Percentiles rank a stretch among this genome's conserved stretches.
phyloP scores from a whole-genome alignment of 2,113 vertebrate species.

The Chelonoidis abingdonii region DNA sequence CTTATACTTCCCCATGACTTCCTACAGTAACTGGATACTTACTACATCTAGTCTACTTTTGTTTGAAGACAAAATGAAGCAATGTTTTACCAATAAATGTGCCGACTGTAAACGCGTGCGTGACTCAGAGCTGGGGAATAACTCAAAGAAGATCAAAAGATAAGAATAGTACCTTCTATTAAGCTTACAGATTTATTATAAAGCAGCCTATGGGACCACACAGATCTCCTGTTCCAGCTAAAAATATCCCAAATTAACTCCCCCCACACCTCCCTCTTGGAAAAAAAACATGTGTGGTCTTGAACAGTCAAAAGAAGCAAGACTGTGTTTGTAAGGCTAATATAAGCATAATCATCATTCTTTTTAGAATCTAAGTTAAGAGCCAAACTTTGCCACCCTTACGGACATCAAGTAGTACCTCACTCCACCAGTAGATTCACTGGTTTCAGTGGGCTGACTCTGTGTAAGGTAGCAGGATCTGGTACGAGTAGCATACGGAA shows the following conservation, averaged over 20 bases:
- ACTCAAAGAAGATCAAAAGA: slow-evolving; percentile 86
- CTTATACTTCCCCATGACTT: background rate
- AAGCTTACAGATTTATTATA: slow-evolving; percentile 83
- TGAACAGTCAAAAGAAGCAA: slow-evolving; percentile 69
- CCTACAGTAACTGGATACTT: background rate
- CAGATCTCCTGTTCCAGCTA: slow-evolving; percentile 78
- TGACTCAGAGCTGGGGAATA: slow-evolving; percentile 82
- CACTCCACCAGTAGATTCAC: slow-evolving; percentile 65
- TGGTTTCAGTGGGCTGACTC: slow-evolving; percentile 69
- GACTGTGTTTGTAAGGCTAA: slow-evolving; percentile 77
- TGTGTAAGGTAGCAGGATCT: slow-evolving; percentile 49
- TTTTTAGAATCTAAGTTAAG: slow-evolving; percentile 73
- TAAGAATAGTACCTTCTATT: slow-evolving; percentile 78
- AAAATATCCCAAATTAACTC: slow-evolving; percentile 75
- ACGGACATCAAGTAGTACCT: slow-evolving; percentile 71
- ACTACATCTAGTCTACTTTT: slow-evolving; percentile 42
- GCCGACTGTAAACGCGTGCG: slow-evolving; percentile 79
- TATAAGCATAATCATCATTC: slow-evolving; percentile 80
- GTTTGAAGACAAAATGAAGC: slow-evolving; percentile 76
- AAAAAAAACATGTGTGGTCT: slow-evolving; percentile 80
- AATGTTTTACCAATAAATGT: slow-evolving; percentile 72
- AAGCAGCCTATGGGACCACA: slow-evolving; percentile 84
- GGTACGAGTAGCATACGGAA: slow-evolving; percentile 72
- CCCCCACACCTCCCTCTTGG: slow-evolving; percentile 53
- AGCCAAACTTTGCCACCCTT: slow-evolving; percentile 67